These are phyloP conservation scores for Lithophane ornitopus DNA, from an alignment of 2,888 invertebrate species.

Conservation along the genomic window DNA sequence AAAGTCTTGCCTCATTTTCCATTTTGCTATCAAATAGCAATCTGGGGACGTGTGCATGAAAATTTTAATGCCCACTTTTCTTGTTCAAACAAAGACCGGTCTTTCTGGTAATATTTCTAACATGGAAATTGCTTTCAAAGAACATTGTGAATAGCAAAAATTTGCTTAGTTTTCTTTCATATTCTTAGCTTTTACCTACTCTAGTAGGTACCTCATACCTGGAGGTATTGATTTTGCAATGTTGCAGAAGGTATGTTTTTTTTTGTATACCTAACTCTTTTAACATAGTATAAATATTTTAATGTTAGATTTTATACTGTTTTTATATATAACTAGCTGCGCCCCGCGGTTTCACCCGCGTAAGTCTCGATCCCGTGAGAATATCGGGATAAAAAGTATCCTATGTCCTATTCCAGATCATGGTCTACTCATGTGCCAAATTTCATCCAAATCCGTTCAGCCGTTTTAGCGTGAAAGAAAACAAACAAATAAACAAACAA, in stretches of 20 bases:
- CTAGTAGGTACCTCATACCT: background rate
- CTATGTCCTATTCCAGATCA: too few relatives aligned
- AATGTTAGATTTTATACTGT: too few relatives aligned
- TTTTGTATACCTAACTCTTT: too few relatives aligned
- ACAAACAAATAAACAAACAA: too few relatives aligned
- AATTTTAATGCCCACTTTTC: conserved; percentile 11
- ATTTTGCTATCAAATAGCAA: conserved; percentile 12
- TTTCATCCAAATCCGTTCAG: too few relatives aligned
- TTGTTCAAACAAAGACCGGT: conserved; percentile 18
- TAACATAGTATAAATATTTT: too few relatives aligned
- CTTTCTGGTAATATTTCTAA: conserved; percentile 21
- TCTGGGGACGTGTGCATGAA: conserved; percentile 5
- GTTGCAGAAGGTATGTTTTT: background rate
- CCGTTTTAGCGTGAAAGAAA: too few relatives aligned
- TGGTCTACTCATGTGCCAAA: too few relatives aligned
- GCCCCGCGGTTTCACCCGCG: too few relatives aligned
- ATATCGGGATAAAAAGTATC: too few relatives aligned
- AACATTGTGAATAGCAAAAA: conserved; percentile 18
- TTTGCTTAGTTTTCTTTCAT: conserved; percentile 20
- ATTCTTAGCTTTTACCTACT: background rate
- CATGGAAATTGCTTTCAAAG: conserved; percentile 29
- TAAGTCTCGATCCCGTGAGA: too few relatives aligned
- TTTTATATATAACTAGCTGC: too few relatives aligned
- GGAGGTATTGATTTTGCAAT: background rate
- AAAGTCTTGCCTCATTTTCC: background rate